Conservation (phyloP, 1,140 invertebrate species). For the Hyphantria cunea region DNA sequence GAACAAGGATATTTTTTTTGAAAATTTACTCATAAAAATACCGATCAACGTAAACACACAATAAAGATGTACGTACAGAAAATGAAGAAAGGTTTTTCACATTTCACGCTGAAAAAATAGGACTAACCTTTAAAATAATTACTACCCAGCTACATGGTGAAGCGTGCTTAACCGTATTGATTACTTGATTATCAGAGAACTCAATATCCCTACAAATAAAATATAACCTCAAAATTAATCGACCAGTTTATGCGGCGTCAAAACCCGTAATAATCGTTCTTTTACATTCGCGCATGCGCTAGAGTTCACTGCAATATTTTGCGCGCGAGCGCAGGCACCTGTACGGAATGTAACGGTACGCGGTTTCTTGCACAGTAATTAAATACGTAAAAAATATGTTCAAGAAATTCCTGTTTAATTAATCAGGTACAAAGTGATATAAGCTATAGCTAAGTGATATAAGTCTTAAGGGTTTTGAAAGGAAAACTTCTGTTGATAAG, state of each 20-base stretch:
- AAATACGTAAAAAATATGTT: constrained; percentile 40
- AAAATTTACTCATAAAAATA: no score
- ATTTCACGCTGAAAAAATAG: no score
- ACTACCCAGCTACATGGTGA: no score
- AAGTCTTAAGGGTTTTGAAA: no score
- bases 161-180: no score
- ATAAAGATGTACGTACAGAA: no score
- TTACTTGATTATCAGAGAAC: no score
- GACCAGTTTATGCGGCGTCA: constrained; percentile 19
- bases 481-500: no score
- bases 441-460: not conserved
- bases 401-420: constrained; percentile 34
- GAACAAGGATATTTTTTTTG: no score
- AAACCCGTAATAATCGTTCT: constrained; percentile 20
- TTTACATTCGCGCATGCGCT: constrained; percentile 12
- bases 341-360: constrained; percentile 22
- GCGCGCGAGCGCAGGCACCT: constrained; percentile 21
- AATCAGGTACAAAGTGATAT: constrained; percentile 25
- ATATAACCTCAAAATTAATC: constrained; percentile 14
- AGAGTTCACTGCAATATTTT: not conserved
- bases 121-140: no score
- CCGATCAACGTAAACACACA: no score
- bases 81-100: no score
- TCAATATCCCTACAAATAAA: constrained; percentile 1
- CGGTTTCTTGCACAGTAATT: constrained; percentile 14